Evolutionary conservation across 2,113 vertebrate genomes (phyloP), one percentile per base, ranked within the genome.

Genomic region (Paramormyrops kingsleyae): DNA sequence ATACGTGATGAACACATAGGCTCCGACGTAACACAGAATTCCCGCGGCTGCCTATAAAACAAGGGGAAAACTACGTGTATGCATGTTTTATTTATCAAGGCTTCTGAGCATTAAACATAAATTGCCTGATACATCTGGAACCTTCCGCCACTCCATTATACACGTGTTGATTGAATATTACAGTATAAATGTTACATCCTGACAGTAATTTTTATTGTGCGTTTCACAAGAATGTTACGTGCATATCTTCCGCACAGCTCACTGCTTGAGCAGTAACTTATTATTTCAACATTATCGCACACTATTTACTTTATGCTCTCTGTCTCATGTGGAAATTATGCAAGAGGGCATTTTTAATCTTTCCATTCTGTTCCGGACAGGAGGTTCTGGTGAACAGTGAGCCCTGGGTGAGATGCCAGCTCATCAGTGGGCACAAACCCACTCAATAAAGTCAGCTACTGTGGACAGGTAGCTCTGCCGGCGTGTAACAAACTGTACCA

Each of bases 1-100:
- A 0, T 99, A 99, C 0, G 98, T 99, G 96, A 99, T 99, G 91
- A 99, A 99, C 93, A 99, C 98, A 21, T 99, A 99, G 90, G 98
- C 98, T 89, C 98, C 98, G n/a, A 99, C 98, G 2, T 99, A 99
- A 95, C 98, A 99, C 89, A 99, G 92, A 84, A 99, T 99, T 70
- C 98, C 98, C 56, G 98, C 98, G 50, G 98, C 98, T 42, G 98
- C 98, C 98, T 99, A 52, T 3, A 89, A 70, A 70, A 70, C 27
- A 70, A 70, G 62, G 27, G 10, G 1, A 70, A 31, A 70, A 70
- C 62, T 70, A 70, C 3, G n/a, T 70, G n/a, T 70, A 70, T 31
- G 62, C 27, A 70, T 8, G 17, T 80, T 80, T 19, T 6, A 80
- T 80, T 80, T 80, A 80, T 42, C n/a, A 39, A 80, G 35, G 13